Evolutionary conservation across 2,888 invertebrate genomes (phyloP).

Genomic region (Odontomyia ornata): DNA sequence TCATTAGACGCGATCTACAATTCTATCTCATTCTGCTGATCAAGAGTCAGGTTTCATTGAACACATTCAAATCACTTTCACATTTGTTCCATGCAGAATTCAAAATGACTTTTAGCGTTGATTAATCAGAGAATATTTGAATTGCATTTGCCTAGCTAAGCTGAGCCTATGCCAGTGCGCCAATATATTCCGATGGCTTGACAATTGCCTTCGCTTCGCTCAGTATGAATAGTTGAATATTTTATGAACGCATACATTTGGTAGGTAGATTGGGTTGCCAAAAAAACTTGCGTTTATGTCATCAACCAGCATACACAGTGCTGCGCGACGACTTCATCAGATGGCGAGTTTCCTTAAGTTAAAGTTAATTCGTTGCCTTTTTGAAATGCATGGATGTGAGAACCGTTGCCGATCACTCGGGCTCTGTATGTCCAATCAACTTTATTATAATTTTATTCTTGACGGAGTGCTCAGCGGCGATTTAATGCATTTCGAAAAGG

Average conservation of each 20-base stretch:
- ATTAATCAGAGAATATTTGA: not conserved
- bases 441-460: conserved; percentile 42
- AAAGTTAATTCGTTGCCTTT: not conserved
- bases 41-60: not conserved
- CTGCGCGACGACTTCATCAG: conserved; percentile 19
- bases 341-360: not conserved
- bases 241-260: not conserved
- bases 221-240: conserved; percentile 1
- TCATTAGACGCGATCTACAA: not conserved
- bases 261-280: conserved; percentile 6
- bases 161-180: not conserved
- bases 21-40: not conserved
- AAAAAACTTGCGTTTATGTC: conserved; percentile 21
- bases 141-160: not conserved
- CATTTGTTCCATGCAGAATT: conserved; percentile 1
- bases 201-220: not conserved
- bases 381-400: conserved; percentile 27
- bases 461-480: conserved; percentile 9
- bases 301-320: not conserved
- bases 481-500: conserved; percentile 39
- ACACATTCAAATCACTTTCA: conserved; percentile 7
- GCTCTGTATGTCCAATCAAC: conserved; percentile 22
- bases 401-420: not conserved
- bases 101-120: not conserved
- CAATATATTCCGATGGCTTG: not conserved